Evolutionary conservation across 53 echinoderm and acorn worm species (phyloP).

Genomic region (Crossaster papposus): DNA sequence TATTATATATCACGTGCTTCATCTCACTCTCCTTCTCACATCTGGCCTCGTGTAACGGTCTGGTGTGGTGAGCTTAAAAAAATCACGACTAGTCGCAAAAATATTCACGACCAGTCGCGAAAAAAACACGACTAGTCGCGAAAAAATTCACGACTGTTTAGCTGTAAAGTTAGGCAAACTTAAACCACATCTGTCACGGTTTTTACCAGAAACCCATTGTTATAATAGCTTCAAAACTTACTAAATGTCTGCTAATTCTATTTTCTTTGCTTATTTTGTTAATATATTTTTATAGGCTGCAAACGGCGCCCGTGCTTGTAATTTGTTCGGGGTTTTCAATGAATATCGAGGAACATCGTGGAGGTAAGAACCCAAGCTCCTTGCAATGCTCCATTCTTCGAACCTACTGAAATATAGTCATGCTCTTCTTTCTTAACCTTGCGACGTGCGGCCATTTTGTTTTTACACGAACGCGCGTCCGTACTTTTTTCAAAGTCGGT

Average conservation of each 20-base stretch:
- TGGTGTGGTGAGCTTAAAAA: background rate
- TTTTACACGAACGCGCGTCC: too few relatives aligned
- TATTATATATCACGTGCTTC: background rate
- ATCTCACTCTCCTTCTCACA: background rate
- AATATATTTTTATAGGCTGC: slow-evolving; percentile 27
- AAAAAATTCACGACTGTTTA: too few relatives aligned
- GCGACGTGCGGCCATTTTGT: too few relatives aligned
- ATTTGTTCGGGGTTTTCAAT: slow-evolving; percentile 30
- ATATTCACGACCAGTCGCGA: too few relatives aligned
- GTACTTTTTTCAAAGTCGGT: too few relatives aligned
- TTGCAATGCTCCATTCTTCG: background rate
- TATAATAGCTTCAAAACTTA: too few relatives aligned
- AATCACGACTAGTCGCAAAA: too few relatives aligned
- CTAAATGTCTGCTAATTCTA: background rate
- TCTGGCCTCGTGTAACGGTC: too few relatives aligned
- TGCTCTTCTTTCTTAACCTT: background rate
- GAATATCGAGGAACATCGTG: slow-evolving; percentile 58
- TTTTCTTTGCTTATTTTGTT: background rate
- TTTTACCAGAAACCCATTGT: too few relatives aligned
- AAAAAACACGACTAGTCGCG: too few relatives aligned
- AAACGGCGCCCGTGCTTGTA: slow-evolving; percentile 57
- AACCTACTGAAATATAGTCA: background rate
- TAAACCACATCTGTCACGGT: too few relatives aligned
- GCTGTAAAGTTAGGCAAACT: too few relatives aligned
- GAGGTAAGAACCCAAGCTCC: slow-evolving; percentile 10